Evolutionary conservation across 2,888 invertebrate species (phyloP).

Genomic region (Blastobasis adustella): DNA sequence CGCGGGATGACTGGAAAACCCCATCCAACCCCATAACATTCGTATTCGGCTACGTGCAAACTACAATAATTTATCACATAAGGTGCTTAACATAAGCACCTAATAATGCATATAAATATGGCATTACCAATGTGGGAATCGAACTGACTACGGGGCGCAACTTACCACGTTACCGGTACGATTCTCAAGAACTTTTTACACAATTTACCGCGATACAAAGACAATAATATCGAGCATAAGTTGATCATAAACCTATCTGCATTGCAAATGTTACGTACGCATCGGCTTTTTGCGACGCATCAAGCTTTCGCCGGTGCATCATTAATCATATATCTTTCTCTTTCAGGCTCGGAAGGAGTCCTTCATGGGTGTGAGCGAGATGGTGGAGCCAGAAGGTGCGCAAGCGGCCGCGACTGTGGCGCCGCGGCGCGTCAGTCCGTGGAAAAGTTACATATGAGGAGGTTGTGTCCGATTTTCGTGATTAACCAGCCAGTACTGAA

Average conservation of each 20-base stretch:
- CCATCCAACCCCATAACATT: too few relatives aligned
- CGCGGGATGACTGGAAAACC: too few relatives aligned
- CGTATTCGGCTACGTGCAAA: too few relatives aligned
- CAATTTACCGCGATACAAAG: too few relatives aligned
- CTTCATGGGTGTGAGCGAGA: slow-evolving; percentile 11
- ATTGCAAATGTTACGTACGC: slow-evolving; percentile 19
- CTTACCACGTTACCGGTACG: too few relatives aligned
- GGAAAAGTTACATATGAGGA: slow-evolving; percentile 19
- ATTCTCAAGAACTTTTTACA: too few relatives aligned
- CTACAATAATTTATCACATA: too few relatives aligned
- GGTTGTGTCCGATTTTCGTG: slow-evolving; percentile 1
- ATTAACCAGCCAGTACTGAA: not conserved
- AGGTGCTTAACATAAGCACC: too few relatives aligned
- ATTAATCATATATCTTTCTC: slow-evolving; percentile 30
- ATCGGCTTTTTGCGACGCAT: slow-evolving; percentile 31
- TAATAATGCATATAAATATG: too few relatives aligned
- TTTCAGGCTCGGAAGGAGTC: slow-evolving; percentile 24
- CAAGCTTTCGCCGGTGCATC: slow-evolving; percentile 35
- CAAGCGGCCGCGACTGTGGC: slow-evolving; percentile 21
- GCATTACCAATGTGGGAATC: too few relatives aligned
- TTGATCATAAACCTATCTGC: not conserved
- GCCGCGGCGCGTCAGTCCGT: slow-evolving; percentile 37
- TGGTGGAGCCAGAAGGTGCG: slow-evolving; percentile 16
- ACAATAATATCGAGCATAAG: too few relatives aligned
- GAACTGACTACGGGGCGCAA: too few relatives aligned